Evolutionary conservation across 2,113 vertebrate species (phyloP).

Genomic region (Phycodurus eques): DNA sequence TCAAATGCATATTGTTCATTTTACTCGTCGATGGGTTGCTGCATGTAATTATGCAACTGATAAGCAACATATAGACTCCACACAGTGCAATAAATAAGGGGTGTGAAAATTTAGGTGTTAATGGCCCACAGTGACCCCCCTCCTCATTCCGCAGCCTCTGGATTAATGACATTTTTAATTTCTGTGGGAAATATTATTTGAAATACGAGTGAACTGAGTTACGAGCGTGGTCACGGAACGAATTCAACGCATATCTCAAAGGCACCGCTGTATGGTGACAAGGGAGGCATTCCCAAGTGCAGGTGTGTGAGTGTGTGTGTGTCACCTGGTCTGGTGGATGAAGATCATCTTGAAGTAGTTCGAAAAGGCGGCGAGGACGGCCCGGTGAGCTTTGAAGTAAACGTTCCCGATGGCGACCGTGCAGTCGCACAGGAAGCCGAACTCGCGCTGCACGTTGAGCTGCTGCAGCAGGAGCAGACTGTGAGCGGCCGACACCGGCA

Average conservation of each 20-base stretch:
- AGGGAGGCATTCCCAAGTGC: neutral
- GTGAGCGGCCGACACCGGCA: constrained; percentile 85
- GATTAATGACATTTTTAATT: too few species aligned
- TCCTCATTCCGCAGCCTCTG: too few species aligned
- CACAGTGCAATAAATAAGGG: too few species aligned
- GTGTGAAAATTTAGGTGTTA: too few species aligned
- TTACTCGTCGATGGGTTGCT: too few species aligned
- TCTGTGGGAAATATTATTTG: too few species aligned
- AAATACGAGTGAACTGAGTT: neutral
- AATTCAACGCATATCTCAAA: neutral
- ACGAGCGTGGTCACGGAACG: neutral
- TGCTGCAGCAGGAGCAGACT: constrained; percentile 95
- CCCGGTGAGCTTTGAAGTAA: constrained; percentile 96
- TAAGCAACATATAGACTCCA: too few species aligned
- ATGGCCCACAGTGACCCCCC: too few species aligned
- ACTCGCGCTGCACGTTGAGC: constrained; percentile 95
- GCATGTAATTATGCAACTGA: too few species aligned
- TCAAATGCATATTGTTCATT: too few species aligned
- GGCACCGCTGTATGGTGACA: neutral
- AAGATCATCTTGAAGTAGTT: constrained; percentile 99
- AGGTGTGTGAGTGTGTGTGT: neutral
- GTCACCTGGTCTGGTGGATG: constrained; percentile 95
- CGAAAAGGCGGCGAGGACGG: constrained; percentile 94
- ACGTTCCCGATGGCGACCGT: constrained; percentile 97
- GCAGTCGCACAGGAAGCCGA: constrained; percentile 97